Conservation (phyloP, 1,140 invertebrate species). For the Pseudoatta argentina region DNA sequence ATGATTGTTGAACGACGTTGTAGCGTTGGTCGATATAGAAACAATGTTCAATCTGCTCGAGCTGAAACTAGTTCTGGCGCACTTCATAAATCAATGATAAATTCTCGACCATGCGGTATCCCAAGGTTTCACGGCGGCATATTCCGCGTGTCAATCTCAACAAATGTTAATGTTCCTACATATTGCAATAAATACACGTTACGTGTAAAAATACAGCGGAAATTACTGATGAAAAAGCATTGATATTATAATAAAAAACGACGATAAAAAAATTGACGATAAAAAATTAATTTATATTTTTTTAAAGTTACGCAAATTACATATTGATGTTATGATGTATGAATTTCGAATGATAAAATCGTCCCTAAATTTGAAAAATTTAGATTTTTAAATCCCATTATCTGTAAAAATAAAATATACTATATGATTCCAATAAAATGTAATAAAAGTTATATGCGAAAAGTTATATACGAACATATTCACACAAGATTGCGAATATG, state of each 20-base stretch:
- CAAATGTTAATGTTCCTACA: constrained; percentile 25
- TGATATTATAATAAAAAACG: too few species aligned
- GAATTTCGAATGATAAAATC: background rate
- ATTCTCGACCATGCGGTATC: constrained; percentile 21
- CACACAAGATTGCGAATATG: background rate
- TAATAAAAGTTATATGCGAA: background rate
- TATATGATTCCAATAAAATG: background rate
- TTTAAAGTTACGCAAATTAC: background rate
- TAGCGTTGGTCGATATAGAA: constrained; percentile 4
- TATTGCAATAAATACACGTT: background rate
- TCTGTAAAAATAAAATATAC: background rate
- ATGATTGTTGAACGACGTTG: background rate
- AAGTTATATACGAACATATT: background rate
- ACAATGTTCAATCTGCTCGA: constrained; percentile 50
- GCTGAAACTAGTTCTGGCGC: constrained; percentile 37
- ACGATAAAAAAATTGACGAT: background rate
- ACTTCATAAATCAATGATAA: constrained; percentile 62
- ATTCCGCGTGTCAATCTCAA: constrained; percentile 31
- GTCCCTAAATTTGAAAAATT: background rate
- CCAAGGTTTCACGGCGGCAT: constrained; percentile 29
- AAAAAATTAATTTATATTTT: background rate
- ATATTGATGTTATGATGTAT: background rate
- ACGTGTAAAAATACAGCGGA: background rate
- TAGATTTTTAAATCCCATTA: constrained; percentile 2
- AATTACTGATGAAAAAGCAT: background rate